Conservation (phyloP, 2,113 vertebrate species). For the Siphamia tubifer region DNA sequence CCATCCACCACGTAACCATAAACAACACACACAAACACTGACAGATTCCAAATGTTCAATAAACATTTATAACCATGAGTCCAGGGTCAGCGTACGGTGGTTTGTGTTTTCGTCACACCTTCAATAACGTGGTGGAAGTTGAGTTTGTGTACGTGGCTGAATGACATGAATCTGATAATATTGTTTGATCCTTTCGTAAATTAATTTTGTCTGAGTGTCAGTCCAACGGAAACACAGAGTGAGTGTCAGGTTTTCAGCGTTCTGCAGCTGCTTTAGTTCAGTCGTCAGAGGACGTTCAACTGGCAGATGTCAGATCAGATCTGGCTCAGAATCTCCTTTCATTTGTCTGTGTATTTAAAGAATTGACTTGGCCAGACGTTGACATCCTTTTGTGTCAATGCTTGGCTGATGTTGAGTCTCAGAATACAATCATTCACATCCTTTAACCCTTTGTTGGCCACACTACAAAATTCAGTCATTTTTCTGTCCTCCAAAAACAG, state of each 20-base stretch:
- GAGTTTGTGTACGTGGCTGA: not conserved
- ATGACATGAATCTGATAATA: conserved; percentile 7
- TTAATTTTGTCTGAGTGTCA: not conserved
- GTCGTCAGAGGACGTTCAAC: not conserved
- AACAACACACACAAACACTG: conserved; percentile 18
- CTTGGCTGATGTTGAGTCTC: not conserved
- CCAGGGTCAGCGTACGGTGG: not conserved
- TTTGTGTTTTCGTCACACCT: not conserved
- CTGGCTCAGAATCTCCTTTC: conserved; percentile 17
- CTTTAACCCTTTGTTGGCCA: too few species aligned
- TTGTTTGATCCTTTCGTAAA: not conserved
- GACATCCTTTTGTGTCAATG: not conserved
- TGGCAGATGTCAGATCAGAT: conserved; percentile 43
- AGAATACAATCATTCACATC: conserved; percentile 3
- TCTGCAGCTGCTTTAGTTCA: not conserved
- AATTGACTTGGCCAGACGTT: conserved; percentile 25
- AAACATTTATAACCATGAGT: conserved; percentile 5
- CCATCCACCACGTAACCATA: conserved; percentile 43
- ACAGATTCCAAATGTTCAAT: conserved; percentile 19
- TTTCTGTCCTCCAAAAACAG: too few species aligned
- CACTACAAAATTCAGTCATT: too few species aligned
- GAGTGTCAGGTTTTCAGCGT: not conserved
- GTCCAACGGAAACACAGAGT: not conserved
- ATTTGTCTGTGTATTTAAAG: conserved; percentile 4
- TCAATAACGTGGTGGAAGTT: conserved; percentile 4